A percentile compares a stretch with the other conserved stretches of the same genome.
Evolutionary conservation across 1,140 invertebrate species (phyloP).

Genomic region (Lordiphosa clarofinis): DNA sequence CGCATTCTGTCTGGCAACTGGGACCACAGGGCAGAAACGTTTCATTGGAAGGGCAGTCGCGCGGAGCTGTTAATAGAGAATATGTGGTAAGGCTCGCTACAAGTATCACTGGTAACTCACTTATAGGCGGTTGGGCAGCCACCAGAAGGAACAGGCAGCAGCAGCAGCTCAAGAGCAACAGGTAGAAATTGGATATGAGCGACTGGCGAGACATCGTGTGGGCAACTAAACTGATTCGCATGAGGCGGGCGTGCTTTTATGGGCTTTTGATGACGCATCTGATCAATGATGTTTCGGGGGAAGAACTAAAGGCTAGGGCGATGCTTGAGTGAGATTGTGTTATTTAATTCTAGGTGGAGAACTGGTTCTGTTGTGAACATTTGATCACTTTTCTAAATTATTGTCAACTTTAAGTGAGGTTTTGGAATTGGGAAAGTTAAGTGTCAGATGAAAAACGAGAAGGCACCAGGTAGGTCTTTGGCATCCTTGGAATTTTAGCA

Average conservation of each 20-base stretch:
- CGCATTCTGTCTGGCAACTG: constrained; percentile 81
- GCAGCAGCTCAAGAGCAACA: constrained; percentile 25
- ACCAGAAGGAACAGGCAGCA: constrained; percentile 19
- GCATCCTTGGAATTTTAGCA: too few species aligned
- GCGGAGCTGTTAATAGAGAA: constrained; percentile 20
- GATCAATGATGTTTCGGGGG: not conserved
- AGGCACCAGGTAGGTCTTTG: too few species aligned
- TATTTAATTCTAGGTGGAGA: too few species aligned
- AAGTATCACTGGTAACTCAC: constrained; percentile 25
- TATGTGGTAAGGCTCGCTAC: not conserved
- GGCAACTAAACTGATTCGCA: constrained; percentile 27
- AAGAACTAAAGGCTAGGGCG: constrained; percentile 1
- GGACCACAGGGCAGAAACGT: constrained; percentile 80
- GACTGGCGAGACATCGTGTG: constrained; percentile 19
- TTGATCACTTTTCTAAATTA: too few species aligned
- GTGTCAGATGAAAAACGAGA: too few species aligned
- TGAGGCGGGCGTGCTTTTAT: constrained; percentile 20
- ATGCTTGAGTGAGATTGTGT: not conserved
- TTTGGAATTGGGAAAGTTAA: too few species aligned
- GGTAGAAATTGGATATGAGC: constrained; percentile 2
- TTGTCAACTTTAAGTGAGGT: too few species aligned
- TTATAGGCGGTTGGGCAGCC: constrained; percentile 19
- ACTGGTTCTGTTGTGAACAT: too few species aligned
- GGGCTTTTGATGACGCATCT: not conserved
- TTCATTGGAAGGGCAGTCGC: constrained; percentile 53